These are phyloP conservation scores for Sinocyclocheilus maitianheensis DNA, from an alignment of 2,113 vertebrate species.

Conservation along the genomic window DNA sequence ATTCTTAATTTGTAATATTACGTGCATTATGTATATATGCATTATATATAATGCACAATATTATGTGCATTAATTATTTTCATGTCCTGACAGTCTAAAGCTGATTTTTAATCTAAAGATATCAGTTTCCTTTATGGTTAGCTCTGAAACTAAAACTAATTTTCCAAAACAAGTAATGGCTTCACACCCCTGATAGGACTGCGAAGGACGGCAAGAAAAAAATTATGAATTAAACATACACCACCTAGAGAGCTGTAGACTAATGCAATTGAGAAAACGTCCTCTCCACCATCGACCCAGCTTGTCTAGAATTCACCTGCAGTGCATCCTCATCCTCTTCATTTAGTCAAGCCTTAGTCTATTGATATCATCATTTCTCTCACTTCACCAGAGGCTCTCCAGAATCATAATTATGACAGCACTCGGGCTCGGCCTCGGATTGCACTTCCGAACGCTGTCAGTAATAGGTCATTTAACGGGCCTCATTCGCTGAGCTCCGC, in stretches of 20 bases:
- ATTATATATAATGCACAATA: too few species aligned
- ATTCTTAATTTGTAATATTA: not conserved
- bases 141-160: not conserved
- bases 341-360: conserved; percentile 43
- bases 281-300: conserved; percentile 12
- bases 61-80: not conserved
- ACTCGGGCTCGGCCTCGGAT: conserved; percentile 18
- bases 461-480: conserved; percentile 38
- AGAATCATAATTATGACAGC: conserved; percentile 45
- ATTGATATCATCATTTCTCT: conserved; percentile 49
- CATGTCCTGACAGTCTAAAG: not conserved
- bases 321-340: conserved; percentile 41
- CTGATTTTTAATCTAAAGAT: not conserved
- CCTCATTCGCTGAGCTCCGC: not conserved
- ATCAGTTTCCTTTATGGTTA: not conserved
- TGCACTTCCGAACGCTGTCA: conserved; percentile 21
- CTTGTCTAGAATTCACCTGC: conserved; percentile 38
- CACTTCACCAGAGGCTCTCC: conserved; percentile 39
- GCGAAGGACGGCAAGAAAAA: not conserved
- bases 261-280: conserved; percentile 27
- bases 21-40: too few species aligned
- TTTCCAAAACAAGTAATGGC: not conserved
- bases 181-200: not conserved
- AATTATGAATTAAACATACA: conserved; percentile 8
- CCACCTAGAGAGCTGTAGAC: conserved; percentile 14